A percentile compares a stretch with the other conserved stretches of the same genome.
Conservation (phyloP, 2,113 vertebrate genomes). For the Neolamprologus fasciatus region DNA sequence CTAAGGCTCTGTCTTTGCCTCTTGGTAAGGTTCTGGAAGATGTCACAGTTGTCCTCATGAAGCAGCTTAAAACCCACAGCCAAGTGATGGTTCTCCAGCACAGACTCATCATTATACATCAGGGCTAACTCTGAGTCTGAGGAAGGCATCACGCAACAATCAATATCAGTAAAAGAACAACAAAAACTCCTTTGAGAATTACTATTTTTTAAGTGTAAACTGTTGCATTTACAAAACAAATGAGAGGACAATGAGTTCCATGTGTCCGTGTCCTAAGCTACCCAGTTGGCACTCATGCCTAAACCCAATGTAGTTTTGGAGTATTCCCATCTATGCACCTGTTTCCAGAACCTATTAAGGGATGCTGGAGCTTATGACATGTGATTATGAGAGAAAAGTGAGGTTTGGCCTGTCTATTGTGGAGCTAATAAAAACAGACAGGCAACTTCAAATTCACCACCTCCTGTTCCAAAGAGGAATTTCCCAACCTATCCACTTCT, state of each 20-base stretch:
- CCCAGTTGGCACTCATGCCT: not conserved
- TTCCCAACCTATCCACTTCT: not conserved
- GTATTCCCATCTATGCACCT: not conserved
- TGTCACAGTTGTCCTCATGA: conserved; percentile 93
- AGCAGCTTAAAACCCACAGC: conserved; percentile 93
- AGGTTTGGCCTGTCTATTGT: not conserved
- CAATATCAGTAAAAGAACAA: not conserved
- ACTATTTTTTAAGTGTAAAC: not conserved
- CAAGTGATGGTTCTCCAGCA: conserved; percentile 91
- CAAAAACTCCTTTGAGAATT: not conserved
- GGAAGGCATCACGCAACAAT: not conserved
- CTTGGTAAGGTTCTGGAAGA: conserved; percentile 90
- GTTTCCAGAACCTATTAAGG: not conserved
- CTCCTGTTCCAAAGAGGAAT: not conserved
- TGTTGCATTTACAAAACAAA: not conserved
- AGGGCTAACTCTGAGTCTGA: conserved; percentile 90
- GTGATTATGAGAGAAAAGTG: not conserved
- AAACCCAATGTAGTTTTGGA: not conserved
- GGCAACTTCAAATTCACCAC: not conserved
- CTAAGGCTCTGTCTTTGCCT: conserved; percentile 86
- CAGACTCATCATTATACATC: conserved; percentile 95
- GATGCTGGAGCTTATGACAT: not conserved
- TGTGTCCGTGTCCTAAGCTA: not conserved
- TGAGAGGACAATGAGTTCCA: not conserved
- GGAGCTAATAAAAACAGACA: not conserved